Base-by-base conservation (phyloP, 2,888 invertebrate genomes). In the Germaria angustata region DNA sequence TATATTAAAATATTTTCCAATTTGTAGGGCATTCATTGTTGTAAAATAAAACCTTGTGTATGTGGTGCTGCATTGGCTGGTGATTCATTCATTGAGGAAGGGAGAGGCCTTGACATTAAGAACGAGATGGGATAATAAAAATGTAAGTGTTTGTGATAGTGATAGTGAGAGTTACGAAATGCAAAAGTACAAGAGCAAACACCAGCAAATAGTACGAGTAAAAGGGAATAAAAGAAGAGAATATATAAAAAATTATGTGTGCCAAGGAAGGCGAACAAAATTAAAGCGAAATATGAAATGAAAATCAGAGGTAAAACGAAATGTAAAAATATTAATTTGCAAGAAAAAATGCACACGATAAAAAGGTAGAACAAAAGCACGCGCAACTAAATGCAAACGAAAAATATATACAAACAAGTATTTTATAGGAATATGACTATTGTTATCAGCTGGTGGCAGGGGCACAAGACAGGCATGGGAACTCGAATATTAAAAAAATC, bases 91-190 rank as follows among this genome's bases (percentile, higher is more conserved):
- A 57, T 61, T 57, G 61, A 66, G 71, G 41, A 76, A 68, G 77
- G 41, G 81, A 72, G 76, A 80, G 59, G 34, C 72, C 79, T 71
- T 81, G 79, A 80, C 80, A 80, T 80, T 80, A 77, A 80, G 69
- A 77, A 81, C 55, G 78, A 73, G 68, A 75, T 61, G 49, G 53
- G 69, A 65, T 59, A 78, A 83, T 68, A 66, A 41, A 81, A 72
- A 57, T 77, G 76, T 78, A 77, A 84, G 78, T 59, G 78, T 44
- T 61, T 73, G n/a, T n/a, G n/a, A n/a, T n/a, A 13, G 84, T 2
- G 80, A 73, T 76, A 84, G 84, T 73, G 77, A 81, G 73, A 81
- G 77, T 84, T 80, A 78, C 73, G 63, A 84, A 57, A 73, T 80
- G 24, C 75, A 73, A 72, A 80, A 69, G 61, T 77, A 73, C 20